Percentiles rank a stretch among this genome's conserved stretches.
Evolutionary conservation across 2,113 vertebrate genomes (phyloP).

Genomic region (Hippopotamus amphibius): DNA sequence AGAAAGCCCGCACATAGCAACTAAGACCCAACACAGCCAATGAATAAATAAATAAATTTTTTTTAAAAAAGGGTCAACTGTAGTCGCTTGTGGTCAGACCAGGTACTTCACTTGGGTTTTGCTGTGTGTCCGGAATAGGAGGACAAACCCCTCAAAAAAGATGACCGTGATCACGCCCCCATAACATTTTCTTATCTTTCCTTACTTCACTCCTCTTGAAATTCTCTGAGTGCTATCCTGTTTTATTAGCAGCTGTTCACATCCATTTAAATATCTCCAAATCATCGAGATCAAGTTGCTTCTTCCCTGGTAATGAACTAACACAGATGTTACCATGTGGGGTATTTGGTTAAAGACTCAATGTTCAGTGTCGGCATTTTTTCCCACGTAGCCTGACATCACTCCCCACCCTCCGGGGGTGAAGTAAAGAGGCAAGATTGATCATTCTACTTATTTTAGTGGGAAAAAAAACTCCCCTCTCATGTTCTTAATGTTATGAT

Average conservation of each 20-base stretch:
- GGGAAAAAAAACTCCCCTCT: background rate
- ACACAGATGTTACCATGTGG: too few relatives aligned
- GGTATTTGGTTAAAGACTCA: background rate
- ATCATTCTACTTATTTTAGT: background rate
- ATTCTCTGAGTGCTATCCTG: background rate
- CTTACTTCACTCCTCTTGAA: background rate
- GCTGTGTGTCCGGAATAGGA: background rate
- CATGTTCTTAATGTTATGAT: background rate
- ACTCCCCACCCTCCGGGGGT: background rate
- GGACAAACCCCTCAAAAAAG: background rate
- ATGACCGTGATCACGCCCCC: too few relatives aligned
- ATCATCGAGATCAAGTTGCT: too few relatives aligned
- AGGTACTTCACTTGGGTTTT: background rate
- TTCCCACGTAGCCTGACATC: too few relatives aligned
- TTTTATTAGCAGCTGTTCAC: background rate
- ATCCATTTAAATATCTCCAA: background rate
- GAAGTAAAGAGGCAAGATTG: background rate
- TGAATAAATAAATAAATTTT: too few relatives aligned
- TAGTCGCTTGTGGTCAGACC: too few relatives aligned
- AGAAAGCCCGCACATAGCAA: too few relatives aligned
- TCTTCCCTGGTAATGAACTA: background rate
- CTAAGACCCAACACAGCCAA: too few relatives aligned
- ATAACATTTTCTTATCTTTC: background rate
- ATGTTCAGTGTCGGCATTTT: rapidly evolving
- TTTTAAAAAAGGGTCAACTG: background rate